Percentiles rank a stretch among this genome's conserved stretches.
Evolutionary conservation across 2,113 vertebrate species (phyloP).

Genomic region (Cyanoramphus novaezelandiae): DNA sequence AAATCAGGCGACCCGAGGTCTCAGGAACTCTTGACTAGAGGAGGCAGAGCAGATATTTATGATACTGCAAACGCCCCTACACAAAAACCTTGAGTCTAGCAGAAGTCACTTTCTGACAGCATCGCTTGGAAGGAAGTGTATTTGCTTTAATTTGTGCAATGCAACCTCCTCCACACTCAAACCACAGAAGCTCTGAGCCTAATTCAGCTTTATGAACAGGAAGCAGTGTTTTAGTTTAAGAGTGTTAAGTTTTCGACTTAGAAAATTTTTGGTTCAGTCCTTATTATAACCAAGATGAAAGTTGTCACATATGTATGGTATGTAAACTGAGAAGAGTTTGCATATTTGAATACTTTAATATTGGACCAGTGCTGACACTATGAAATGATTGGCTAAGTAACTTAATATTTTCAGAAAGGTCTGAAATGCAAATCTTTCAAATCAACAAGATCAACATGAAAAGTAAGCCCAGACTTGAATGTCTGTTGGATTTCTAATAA

Average conservation of each 20-base stretch:
- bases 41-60: conserved; percentile 9
- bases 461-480: neutral
- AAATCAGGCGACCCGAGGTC: neutral
- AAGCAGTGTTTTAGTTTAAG: conserved; percentile 4
- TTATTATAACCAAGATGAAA: neutral
- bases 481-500: neutral
- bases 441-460: neutral
- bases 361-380: neutral
- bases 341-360: conserved; percentile 31
- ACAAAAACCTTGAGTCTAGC: neutral
- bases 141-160: conserved; percentile 56
- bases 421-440: neutral
- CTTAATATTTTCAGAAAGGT: neutral
- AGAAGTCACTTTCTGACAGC: conserved; percentile 44
- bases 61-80: conserved; percentile 5
- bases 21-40: neutral
- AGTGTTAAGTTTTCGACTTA: conserved; percentile 27
- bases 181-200: conserved; percentile 18
- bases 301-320: neutral
- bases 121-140: conserved; percentile 16
- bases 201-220: conserved; percentile 12
- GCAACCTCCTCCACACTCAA: conserved; percentile 31
- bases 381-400: neutral
- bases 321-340: conserved; percentile 12
- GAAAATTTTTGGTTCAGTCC: neutral